Base-by-base conservation (phyloP, 2,888 invertebrate genomes). In the Zele albiditarsus region DNA sequence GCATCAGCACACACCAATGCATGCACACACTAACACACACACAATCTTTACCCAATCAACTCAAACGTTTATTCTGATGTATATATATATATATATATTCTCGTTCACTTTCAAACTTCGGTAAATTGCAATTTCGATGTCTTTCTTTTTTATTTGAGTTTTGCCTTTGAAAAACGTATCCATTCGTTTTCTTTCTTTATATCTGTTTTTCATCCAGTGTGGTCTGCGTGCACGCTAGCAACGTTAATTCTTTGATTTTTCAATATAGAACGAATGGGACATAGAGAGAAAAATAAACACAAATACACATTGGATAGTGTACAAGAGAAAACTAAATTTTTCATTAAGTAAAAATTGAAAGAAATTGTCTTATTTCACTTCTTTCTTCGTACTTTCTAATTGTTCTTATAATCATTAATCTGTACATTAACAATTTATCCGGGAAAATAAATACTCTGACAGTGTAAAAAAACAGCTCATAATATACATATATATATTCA, bases 81-180 rank as follows among this genome's bases (percentile, higher is more conserved):
- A n/a, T n/a, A n/a, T n/a, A n/a, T n/a, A n/a, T n/a, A n/a, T n/a
- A n/a, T n/a, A n/a, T n/a, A 71, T 53, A 65, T 71, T 69, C 62
- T 33, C 71, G 68, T 71, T 57, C 74, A 78, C 69, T 76, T 78
- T 78, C 46, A 38, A 65, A 72, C 72, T 78, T 78, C 66, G 58
- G 78, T 70, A 76, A 78, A 76, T 75, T 75, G 67, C 78, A 27
- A 70, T 73, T 69, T 67, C 70, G 67, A 63, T 70, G n/a, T 25
- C 14, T 23, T 71, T 71, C 75, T 75, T 77, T 77, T 70, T 63
- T 66, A 8, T 23, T 58, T 25, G 49, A 12, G 31, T 14, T 20
- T 58, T 25, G 53, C 68, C 69, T 74, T 74, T 70, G 70, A 63
- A 65, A 65, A 46, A 27, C 53, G 46, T 62, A 33, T 49, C 33